Conservation (phyloP, 2,888 invertebrate species). For the Aleiodes testaceus region DNA sequence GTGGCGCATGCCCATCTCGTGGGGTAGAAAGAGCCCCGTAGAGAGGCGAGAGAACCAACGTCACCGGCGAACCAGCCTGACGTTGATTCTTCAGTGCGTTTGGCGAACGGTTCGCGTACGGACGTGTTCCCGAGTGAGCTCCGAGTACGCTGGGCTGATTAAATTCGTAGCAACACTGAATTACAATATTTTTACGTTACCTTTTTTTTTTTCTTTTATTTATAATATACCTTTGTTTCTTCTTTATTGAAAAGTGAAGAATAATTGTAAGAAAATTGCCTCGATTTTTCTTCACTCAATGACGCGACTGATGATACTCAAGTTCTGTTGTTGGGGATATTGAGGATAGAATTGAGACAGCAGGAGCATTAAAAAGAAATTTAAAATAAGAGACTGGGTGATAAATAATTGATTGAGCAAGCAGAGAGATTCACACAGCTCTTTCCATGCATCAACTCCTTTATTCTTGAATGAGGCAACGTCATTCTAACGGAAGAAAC, state of each 20-base stretch:
- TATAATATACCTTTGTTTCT: not conserved
- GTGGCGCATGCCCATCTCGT: slow-evolving; percentile 70
- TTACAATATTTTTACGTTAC: not conserved
- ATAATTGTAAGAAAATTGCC: not conserved
- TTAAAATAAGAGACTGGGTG: slow-evolving; percentile 8
- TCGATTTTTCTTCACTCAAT: not conserved
- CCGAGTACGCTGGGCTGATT: not conserved
- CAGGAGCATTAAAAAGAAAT: not conserved
- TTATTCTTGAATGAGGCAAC: slow-evolving; percentile 11
- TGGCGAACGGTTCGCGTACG: slow-evolving; percentile 72
- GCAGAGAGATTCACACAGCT: not conserved
- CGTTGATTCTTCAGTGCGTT: slow-evolving; percentile 70
- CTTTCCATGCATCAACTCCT: not conserved
- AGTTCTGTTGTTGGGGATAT: not conserved
- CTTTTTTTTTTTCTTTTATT: slow-evolving; percentile 14
- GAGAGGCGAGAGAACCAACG: slow-evolving; percentile 59
- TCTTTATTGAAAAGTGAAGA: not conserved
- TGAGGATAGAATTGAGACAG: not conserved
- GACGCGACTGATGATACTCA: slow-evolving; percentile 5
- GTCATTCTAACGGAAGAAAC: not conserved
- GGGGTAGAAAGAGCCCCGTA: slow-evolving; percentile 40
- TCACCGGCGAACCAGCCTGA: slow-evolving; percentile 67
- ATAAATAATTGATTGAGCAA: not conserved
- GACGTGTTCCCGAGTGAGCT: slow-evolving; percentile 61
- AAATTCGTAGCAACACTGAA: not conserved